Base-by-base conservation (phyloP, 2,797 vertebrate genomes). In the Paedocypris micromegethes region DNA sequence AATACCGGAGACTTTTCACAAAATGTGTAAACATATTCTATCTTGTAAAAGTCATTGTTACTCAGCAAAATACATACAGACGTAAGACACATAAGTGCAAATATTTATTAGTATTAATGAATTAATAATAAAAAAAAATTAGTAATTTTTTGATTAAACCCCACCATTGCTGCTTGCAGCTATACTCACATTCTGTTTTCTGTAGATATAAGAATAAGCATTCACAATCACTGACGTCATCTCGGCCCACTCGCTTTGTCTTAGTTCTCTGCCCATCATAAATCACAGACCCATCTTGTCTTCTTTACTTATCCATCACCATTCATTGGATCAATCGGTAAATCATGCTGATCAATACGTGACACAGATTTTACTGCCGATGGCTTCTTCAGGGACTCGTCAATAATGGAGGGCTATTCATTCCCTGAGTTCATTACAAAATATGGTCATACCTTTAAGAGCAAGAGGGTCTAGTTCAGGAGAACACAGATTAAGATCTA, bases 281-380 rank as follows among this genome's bases (percentile, higher is more conserved):
- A 76, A 78, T 78, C 74, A 76, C 77, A 2, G 41, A 39, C 58
- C 54, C 58, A 72, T 58, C 47, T 55, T 47, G n/a, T 66, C 45
- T 61, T 47, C 56, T 66, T 77, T 50, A 79, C 72, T 75, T 77
- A 83, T 88, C 80, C 75, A 83, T 88, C 85, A 84, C 6, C 71
- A 72, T 75, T 39, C 64, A 78, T 65, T 60, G 70, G 58, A 78
- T 85, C 78, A 76, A 80, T 87, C 9, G 1, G 58, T 73, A 73
- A 76, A 83, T 83, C 79, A 76, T 72, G 56, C 65, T 38, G 72
- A 85, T 88, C 85, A 80, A 89, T 90, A 84, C 49, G 58, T 44
- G 55, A 81, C 83, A 79, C 61, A 72, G 80, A 79, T 84, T 83
- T 77, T 83, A 79, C 78, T 72, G 78, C 76, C n/a, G 71, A 62